Conservation (phyloP, 1,140 invertebrate species). For the Caenorhabditis tropicalis region DNA sequence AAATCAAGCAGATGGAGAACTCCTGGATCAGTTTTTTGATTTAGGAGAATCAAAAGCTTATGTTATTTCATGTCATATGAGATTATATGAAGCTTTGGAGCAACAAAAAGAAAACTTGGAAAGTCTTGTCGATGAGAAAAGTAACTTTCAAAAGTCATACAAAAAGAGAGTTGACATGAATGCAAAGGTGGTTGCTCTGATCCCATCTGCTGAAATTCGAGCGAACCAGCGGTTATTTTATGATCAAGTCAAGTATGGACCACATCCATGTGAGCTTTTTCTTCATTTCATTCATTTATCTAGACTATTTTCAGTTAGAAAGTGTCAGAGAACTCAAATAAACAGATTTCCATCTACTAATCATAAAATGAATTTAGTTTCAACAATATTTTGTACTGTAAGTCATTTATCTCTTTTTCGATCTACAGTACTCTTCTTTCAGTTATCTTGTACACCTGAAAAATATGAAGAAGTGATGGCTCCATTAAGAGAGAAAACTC, state of each 20-base stretch:
- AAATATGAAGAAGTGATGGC: constrained; percentile 11
- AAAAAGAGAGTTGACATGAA: background rate
- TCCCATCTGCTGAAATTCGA: background rate
- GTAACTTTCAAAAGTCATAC: constrained; percentile 18
- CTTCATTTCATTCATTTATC: background rate
- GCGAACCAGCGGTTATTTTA: background rate
- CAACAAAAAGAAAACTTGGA: constrained; percentile 37
- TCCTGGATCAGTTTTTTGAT: constrained; percentile 12
- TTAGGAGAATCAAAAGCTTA: constrained; percentile 1
- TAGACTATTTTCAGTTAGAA: background rate
- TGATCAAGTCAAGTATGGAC: constrained; percentile 48
- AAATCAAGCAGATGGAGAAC: background rate
- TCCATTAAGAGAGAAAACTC: constrained; percentile 19
- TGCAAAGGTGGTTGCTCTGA: background rate
- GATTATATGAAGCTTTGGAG: background rate
- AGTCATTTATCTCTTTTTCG: background rate
- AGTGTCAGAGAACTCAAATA: background rate
- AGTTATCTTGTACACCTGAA: background rate
- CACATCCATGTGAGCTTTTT: constrained; percentile 16
- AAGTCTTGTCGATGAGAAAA: constrained; percentile 20
- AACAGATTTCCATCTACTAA: constrained; percentile 42
- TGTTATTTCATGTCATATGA: background rate
- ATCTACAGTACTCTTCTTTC: background rate
- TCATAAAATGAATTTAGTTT: background rate
- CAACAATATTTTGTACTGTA: background rate